phyloP scores from a whole-genome alignment of 2,113 vertebrate species.

The Progne subis region DNA sequence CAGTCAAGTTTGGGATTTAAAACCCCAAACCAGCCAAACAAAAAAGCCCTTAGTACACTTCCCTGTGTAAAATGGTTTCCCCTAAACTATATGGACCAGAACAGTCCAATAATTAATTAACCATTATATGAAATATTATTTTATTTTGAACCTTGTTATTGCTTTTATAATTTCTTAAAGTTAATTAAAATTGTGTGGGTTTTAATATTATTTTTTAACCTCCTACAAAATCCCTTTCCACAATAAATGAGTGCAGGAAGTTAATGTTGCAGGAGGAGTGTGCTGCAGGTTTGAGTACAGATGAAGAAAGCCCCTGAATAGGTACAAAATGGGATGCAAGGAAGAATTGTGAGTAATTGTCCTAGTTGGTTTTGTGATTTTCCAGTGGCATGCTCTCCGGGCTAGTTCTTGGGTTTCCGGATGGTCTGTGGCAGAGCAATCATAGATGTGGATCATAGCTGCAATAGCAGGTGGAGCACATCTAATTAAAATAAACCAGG shows the following conservation, averaged over 20 bases:
- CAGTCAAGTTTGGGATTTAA: not conserved
- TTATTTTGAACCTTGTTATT: not conserved
- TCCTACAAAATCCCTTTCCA: not conserved
- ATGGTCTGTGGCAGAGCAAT: not conserved
- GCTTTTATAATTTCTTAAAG: not conserved
- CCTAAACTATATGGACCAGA: not conserved
- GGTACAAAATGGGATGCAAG: not conserved
- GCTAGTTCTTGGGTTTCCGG: not conserved
- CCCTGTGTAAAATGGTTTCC: not conserved
- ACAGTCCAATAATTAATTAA: not conserved
- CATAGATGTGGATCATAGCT: not conserved
- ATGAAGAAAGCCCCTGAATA: not conserved
- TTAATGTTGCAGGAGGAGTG: not conserved
- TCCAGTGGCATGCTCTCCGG: not conserved
- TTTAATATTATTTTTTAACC: not conserved
- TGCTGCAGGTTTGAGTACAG: not conserved
- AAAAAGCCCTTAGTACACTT: not conserved
- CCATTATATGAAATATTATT: not conserved
- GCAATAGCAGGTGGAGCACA: not conserved
- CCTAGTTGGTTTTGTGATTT: not conserved
- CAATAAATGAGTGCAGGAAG: not conserved
- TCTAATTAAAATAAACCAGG: conserved; percentile 13
- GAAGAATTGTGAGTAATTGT: not conserved
- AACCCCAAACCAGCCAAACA: not conserved
- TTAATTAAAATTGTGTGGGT: not conserved